Percentiles rank a stretch among this genome's conserved stretches.
phyloP scores from a whole-genome alignment of 2,113 vertebrate genomes.

The Vombatus ursinus region DNA sequence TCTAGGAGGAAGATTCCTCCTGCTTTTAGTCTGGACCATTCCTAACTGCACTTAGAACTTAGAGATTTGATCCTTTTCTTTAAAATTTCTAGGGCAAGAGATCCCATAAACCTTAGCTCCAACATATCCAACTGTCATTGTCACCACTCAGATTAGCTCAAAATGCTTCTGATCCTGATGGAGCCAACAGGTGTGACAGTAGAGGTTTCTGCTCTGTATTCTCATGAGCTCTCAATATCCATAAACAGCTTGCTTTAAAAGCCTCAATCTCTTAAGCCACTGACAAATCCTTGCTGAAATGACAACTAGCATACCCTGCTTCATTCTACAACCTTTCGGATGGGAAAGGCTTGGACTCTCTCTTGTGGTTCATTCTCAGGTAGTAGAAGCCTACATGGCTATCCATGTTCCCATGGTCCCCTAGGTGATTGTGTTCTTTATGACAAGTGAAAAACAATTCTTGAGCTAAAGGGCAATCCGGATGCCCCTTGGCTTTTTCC shows the following conservation, averaged over 20 bases:
- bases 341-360: background rate
- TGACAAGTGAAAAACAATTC: background rate
- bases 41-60: background rate
- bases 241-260: background rate
- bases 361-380: background rate
- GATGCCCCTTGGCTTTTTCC: background rate
- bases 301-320: background rate
- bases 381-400: background rate
- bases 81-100: background rate
- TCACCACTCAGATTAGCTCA: background rate
- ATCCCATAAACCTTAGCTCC: background rate
- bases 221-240: background rate
- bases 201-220: background rate
- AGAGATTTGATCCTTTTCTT: background rate
- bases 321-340: background rate
- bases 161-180: background rate
- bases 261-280: background rate
- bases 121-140: background rate
- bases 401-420: background rate
- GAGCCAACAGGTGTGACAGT: background rate
- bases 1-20: background rate
- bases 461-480: background rate
- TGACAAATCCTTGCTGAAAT: background rate
- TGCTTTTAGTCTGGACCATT: background rate
- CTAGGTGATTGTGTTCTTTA: background rate